These are phyloP conservation scores for Lasioglossum calceatum DNA, from an alignment of 2,888 invertebrate species.

Conservation along the genomic window DNA sequence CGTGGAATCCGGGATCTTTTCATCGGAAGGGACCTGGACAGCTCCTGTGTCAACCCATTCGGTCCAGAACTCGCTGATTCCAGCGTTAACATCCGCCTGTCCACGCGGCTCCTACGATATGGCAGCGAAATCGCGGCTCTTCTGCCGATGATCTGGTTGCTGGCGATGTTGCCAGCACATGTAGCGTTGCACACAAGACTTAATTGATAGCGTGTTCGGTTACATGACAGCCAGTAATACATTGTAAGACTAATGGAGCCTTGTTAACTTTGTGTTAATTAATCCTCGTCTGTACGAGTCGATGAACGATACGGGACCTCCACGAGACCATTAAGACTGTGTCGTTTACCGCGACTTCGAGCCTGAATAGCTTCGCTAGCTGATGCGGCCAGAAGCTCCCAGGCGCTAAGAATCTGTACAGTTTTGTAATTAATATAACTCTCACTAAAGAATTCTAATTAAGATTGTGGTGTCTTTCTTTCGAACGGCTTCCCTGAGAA, in stretches of 20 bases:
- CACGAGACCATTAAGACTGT: slow-evolving; percentile 6
- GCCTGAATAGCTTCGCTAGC: not conserved
- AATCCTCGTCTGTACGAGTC: not conserved
- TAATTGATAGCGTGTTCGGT: slow-evolving; percentile 8
- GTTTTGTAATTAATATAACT: slow-evolving; percentile 59
- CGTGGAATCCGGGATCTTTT: slow-evolving; percentile 71
- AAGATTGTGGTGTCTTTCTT: not conserved
- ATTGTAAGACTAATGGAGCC: slow-evolving; percentile 28
- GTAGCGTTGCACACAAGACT: not conserved
- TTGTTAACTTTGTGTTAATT: slow-evolving; percentile 20
- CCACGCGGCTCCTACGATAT: slow-evolving; percentile 77
- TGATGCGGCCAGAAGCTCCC: slow-evolving; percentile 14
- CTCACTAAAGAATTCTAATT: slow-evolving; percentile 26
- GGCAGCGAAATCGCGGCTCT: slow-evolving; percentile 74
- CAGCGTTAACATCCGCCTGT: slow-evolving; percentile 77
- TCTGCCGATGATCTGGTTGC: slow-evolving; percentile 71
- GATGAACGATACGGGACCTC: not conserved
- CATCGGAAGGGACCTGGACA: slow-evolving; percentile 78
- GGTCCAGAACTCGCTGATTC: slow-evolving; percentile 77
- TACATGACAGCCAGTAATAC: slow-evolving; percentile 24
- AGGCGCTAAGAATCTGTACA: slow-evolving; percentile 46
- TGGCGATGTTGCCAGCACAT: not conserved
- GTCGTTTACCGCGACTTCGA: not conserved
- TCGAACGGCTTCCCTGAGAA: not conserved
- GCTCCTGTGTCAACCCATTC: slow-evolving; percentile 78